Percentiles rank a stretch among this genome's conserved stretches.
These are phyloP conservation scores for Alosa alosa DNA, from an alignment of 2,113 vertebrate genomes.

Conservation along the genomic window DNA sequence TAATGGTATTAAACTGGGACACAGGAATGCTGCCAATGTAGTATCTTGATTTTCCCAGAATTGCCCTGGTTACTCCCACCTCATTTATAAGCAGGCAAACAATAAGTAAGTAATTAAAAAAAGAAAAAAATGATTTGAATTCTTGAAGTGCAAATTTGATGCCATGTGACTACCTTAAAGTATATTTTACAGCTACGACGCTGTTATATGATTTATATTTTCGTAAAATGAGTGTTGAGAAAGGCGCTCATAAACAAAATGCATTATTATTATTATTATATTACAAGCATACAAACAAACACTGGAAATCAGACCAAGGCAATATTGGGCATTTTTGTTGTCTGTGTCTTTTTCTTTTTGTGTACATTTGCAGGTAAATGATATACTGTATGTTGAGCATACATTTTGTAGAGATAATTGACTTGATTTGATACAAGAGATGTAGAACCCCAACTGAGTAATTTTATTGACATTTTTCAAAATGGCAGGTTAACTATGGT, in stretches of 20 bases:
- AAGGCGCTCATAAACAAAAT: no score
- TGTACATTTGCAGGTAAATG: background rate
- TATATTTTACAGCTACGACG: background rate
- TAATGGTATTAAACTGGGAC: constrained; percentile 10
- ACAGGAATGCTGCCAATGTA: constrained; percentile 40
- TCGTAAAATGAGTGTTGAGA: no score
- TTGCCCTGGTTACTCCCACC: background rate
- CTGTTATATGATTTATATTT: background rate
- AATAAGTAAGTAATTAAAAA: background rate
- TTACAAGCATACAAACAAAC: no score
- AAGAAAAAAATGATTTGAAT: background rate
- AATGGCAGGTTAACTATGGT: no score
- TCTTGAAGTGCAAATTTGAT: background rate
- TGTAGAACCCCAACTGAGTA: no score
- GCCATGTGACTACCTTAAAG: no score
- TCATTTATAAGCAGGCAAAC: background rate
- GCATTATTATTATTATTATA: no score
- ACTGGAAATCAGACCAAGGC: background rate
- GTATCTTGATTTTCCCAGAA: constrained; percentile 6
- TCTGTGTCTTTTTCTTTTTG: background rate
- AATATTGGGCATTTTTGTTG: background rate
- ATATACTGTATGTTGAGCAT: background rate
- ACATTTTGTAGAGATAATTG: background rate
- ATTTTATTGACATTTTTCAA: no score
- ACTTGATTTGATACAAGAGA: no score